Evolutionary conservation across 2,113 vertebrate genomes (phyloP), one percentile per base, ranked within the genome.

Genomic region (Rhineura floridana): DNA sequence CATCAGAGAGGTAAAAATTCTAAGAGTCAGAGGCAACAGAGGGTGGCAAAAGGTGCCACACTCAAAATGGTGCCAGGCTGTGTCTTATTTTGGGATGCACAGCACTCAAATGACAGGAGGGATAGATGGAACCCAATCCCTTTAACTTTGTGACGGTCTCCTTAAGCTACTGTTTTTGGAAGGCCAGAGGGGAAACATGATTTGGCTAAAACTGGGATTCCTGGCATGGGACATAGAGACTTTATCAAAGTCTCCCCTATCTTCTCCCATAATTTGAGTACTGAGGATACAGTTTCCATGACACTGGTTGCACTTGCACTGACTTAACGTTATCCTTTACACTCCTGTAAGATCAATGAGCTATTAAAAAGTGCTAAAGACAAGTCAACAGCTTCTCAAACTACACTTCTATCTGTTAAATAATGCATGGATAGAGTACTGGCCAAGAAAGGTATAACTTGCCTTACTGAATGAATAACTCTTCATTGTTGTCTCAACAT

Each of bases 401-500:
- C 44, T 33, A 59, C 63, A 46, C 11, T 23, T 78, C 59, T 78
- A 46, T 25, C 76, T 70, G 65, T 52, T 80, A 69, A 85, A 50
- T 59, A 55, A 78, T 25, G 44, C 48, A 85, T 36, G n/a, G 52
- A 83, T 21, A 30, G 52, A 5, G 42, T 46, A 19, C 25, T 67
- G 65, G 59, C 23, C 7, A 4, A n/a, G 81, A 77, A 72, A 84
- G 17, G 76, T 25, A 52, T 70, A 44, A 33, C 15, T 44, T n/a
- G 30, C 48, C 78, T 59, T 55, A n/a, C 12, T 81, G 48, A 73
- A 87, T 19, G 3, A 82, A 82, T 2, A 46, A 44, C 44, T 86
- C 55, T 67, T 93, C 42, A 79, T 30, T 52, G n/a, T 21, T 81
- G 81, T 73, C 65, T 87, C 42, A 55, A 81, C 2, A 23, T 48